phyloP scores from a whole-genome alignment of 2,797 vertebrate genomes.

The Chaunax sp. region DNA sequence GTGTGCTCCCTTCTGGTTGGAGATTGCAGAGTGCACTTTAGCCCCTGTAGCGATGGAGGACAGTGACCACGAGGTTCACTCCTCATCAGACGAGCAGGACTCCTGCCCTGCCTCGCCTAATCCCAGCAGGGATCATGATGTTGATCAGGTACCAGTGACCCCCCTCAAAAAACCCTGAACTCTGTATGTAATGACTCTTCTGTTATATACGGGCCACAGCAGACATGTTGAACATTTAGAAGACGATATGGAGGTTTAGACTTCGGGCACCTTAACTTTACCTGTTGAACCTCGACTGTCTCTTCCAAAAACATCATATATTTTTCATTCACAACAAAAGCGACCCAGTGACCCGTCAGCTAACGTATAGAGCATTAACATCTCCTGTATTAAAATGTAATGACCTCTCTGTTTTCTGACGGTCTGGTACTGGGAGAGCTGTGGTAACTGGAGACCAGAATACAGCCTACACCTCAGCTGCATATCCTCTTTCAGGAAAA shows the following conservation, averaged over 20 bases:
- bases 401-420: conserved; percentile 30
- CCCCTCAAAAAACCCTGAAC: not conserved
- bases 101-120: conserved; percentile 71
- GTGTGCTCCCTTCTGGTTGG: conserved; percentile 58
- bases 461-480: conserved; percentile 16
- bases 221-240: not conserved
- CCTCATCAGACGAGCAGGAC: conserved; percentile 79
- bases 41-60: conserved; percentile 82
- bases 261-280: not conserved
- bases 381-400: conserved; percentile 27
- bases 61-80: conserved; percentile 76
- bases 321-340: too few relatives aligned
- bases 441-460: conserved; percentile 42
- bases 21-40: conserved; percentile 79
- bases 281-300: not conserved
- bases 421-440: conserved; percentile 5
- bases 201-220: not conserved
- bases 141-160: conserved; percentile 73
- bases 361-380: conserved; percentile 13
- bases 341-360: not conserved
- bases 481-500: conserved; percentile 29
- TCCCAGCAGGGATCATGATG: conserved; percentile 55
- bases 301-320: too few relatives aligned
- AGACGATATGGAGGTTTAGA: not conserved
- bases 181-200: not conserved